Evolutionary conservation across 2,113 vertebrate species (phyloP), one percentile per base, ranked within the genome.

Genomic region (Rhynchomys soricoides): DNA sequence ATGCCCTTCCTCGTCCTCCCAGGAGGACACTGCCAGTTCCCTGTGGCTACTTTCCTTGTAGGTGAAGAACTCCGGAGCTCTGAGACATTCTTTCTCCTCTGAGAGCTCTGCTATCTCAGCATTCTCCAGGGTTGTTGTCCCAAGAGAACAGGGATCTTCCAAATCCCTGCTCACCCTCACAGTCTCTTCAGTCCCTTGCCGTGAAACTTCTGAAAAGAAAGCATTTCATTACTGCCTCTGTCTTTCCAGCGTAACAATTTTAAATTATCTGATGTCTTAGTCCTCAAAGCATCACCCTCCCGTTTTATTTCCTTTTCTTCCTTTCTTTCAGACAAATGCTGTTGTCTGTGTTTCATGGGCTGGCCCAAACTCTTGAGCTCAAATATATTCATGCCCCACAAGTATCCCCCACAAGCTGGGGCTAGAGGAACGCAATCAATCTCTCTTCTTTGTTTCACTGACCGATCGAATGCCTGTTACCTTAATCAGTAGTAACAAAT

Each of bases 191-290:
- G 43, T 68, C 11, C 81, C 59, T 52, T 66, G 59, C 40, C 91
- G 68, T 78, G 96, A 57, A 89, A 64, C 34, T 71, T 96, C 97
- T 97, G 95, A 45, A 96, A 97, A 91, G 29, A 94, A 96, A 94
- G 92, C 66, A 71, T 52, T 94, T 77, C n/a, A 19, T 55, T 59
- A 66, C 94, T 90, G n/a, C 7, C 87, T 96, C 96, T 66, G 12
- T 52, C 91, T 93, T 83, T 68, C 37, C 17, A 95, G 70, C 77
- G 73, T 40, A 88, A 81, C 5, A 26, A 86, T 79, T 75, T 43
- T 59, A 79, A 66, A 62, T 68, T n/a, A 94, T 50, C 17, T 83
- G 59, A 66, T 26, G 52, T 94, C 93, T 70, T 48, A 40, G 34
- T 31, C 34, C 55, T 95, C 74, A 92, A 89, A 95, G 52, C 17